phyloP scores from a whole-genome alignment of 2,797 vertebrate species.

The Leuciscus waleckii region DNA sequence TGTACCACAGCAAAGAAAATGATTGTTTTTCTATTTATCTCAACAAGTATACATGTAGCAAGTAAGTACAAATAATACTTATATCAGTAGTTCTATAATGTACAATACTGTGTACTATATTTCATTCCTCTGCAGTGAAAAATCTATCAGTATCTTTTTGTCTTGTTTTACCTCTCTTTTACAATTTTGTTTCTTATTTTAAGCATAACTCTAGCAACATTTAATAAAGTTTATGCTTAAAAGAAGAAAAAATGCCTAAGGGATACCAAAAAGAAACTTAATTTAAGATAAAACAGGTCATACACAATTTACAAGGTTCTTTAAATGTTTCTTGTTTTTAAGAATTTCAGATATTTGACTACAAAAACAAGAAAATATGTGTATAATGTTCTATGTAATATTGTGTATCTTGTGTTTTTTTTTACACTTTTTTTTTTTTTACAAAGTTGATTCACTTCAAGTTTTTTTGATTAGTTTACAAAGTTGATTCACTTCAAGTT shows the following conservation, averaged over 20 bases:
- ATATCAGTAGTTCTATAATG: neutral
- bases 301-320: neutral
- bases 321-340: neutral
- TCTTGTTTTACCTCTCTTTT: neutral
- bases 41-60: constrained; percentile 20
- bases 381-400: neutral
- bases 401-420: neutral
- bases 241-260: neutral
- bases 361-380: neutral
- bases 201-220: neutral
- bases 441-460: neutral
- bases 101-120: neutral
- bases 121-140: neutral
- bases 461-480: constrained; percentile 1
- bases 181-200: neutral
- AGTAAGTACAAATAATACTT: constrained; percentile 50
- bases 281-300: neutral
- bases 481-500: neutral
- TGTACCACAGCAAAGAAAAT: constrained; percentile 40
- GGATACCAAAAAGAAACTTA: neutral
- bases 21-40: constrained; percentile 43
- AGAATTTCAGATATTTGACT: neutral
- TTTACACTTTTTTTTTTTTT: no score
- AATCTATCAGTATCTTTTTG: neutral
- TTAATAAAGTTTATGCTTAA: neutral